Percentiles rank a stretch among this genome's conserved stretches.
Conservation (phyloP, 2,113 vertebrate genomes). For the Caranx melampygus region DNA sequence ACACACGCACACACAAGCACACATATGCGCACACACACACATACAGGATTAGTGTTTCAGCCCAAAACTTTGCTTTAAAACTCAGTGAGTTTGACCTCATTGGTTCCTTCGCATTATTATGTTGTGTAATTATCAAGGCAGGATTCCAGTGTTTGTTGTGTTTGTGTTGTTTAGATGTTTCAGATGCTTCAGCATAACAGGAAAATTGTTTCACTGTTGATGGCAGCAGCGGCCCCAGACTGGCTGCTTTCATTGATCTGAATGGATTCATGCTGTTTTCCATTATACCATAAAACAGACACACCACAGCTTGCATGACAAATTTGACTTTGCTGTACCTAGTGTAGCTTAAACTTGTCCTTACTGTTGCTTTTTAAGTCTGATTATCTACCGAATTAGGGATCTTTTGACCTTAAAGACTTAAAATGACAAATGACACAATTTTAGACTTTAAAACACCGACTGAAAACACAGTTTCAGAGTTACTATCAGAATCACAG, state of each 20-base stretch:
- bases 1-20: too few relatives aligned
- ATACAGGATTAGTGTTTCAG: too few relatives aligned
- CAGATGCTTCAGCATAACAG: neutral
- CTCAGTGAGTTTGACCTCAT: too few relatives aligned
- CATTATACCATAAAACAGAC: neutral
- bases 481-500: neutral
- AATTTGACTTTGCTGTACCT: neutral
- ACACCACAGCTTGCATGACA: neutral
- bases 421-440: too few relatives aligned
- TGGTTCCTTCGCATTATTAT: too few relatives aligned
- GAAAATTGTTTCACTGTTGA: neutral
- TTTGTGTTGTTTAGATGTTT: neutral
- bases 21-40: too few relatives aligned
- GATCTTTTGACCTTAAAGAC: too few relatives aligned
- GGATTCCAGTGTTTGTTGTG: neutral
- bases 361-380: neutral
- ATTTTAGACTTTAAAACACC: neutral
- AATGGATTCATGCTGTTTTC: conserved; percentile 1
- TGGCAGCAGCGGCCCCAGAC: neutral
- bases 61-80: too few relatives aligned
- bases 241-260: neutral
- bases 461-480: too few relatives aligned
- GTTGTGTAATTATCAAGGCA: too few relatives aligned
- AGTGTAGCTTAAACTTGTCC: neutral
- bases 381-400: neutral